Conservation (phyloP, 1,140 invertebrate genomes). For the Listronotus bonariensis region DNA sequence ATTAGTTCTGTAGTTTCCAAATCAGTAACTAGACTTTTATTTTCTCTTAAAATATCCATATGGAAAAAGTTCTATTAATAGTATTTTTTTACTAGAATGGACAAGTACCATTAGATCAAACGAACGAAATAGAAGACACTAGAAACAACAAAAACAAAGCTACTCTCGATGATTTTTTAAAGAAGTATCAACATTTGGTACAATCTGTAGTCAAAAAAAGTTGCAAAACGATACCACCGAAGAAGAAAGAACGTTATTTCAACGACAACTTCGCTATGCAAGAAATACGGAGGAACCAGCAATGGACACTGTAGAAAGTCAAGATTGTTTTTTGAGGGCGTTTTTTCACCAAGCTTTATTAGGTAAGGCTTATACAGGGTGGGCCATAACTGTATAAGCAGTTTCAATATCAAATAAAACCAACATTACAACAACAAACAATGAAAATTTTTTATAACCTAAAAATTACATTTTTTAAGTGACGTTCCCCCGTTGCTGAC, state of each 20-base stretch:
- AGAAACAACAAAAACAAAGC: constrained; percentile 26
- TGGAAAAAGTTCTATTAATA: too few relatives aligned
- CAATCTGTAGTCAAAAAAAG: constrained; percentile 3
- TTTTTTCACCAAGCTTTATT: constrained; percentile 28
- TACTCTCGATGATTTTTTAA: constrained; percentile 7
- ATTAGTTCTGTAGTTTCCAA: too few relatives aligned
- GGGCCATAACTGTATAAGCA: too few relatives aligned
- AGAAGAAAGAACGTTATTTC: constrained; percentile 1
- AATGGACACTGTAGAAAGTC: constrained; percentile 12
- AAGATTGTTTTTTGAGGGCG: constrained; percentile 20
- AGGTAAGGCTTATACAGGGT: constrained; percentile 7
- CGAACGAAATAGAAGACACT: constrained; percentile 26
- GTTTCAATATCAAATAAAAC: too few relatives aligned
- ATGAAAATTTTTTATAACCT: too few relatives aligned
- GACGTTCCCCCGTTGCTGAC: too few relatives aligned
- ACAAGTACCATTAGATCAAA: background rate
- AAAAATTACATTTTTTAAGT: too few relatives aligned
- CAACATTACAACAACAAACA: too few relatives aligned
- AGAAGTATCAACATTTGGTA: constrained; percentile 15
- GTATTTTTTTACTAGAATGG: background rate
- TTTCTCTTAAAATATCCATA: too few relatives aligned
- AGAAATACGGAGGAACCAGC: background rate
- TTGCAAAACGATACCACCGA: background rate
- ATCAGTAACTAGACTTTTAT: too few relatives aligned
- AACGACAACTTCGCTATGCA: background rate